A percentile compares a stretch with the other conserved stretches of the same genome.
These are phyloP conservation scores for Dendrocincla fuliginosa DNA, from an alignment of 2,797 vertebrate genomes.

Conservation along the genomic window DNA sequence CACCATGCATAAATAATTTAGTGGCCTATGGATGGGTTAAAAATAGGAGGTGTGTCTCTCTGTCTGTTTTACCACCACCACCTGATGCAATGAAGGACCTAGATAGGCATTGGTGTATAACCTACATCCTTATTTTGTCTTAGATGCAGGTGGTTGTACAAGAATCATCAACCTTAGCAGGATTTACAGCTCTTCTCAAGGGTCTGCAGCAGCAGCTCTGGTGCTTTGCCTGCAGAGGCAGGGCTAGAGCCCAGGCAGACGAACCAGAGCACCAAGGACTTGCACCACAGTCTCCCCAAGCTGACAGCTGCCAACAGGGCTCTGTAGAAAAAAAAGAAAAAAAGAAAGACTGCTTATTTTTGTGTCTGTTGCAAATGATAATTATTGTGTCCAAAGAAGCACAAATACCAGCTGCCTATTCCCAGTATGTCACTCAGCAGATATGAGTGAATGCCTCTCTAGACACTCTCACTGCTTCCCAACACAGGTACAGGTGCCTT, in stretches of 20 bases:
- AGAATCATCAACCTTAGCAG: background rate
- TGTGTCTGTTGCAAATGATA: background rate
- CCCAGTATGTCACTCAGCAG: background rate
- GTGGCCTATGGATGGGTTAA: background rate
- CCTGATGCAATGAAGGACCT: background rate
- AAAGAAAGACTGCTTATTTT: background rate
- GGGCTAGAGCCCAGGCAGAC: background rate
- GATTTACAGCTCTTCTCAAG: background rate
- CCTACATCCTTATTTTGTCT: background rate
- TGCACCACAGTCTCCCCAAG: accelerated
- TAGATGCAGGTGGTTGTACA: background rate
- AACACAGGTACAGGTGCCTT: background rate
- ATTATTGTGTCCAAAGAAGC: background rate
- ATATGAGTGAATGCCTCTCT: background rate
- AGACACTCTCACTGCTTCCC: background rate
- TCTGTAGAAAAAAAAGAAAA: background rate
- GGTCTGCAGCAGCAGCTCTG: background rate
- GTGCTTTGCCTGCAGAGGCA: background rate
- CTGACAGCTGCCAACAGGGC: background rate
- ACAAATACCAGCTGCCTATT: background rate
- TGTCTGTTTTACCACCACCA: background rate
- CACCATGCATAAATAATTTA: background rate
- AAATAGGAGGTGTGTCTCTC: background rate
- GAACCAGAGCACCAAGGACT: background rate
- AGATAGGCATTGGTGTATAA: background rate